phyloP scores from a whole-genome alignment of 1,140 invertebrate species.

The Trichogramma pretiosum region DNA sequence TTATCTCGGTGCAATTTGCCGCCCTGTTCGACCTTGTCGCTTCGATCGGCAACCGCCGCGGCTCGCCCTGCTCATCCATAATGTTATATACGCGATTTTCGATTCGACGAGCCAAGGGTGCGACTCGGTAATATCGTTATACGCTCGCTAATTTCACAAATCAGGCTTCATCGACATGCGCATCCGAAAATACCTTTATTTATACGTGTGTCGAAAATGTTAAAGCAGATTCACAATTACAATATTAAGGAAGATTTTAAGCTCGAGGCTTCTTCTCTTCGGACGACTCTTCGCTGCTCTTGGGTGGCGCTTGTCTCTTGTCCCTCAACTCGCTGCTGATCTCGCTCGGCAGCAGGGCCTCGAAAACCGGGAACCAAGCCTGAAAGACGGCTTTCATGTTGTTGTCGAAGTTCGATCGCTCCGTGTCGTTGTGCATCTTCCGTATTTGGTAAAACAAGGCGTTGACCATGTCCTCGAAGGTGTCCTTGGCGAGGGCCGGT shows the following conservation, averaged over 20 bases:
- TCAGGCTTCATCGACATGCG: no score
- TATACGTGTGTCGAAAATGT: no score
- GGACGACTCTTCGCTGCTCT: not conserved
- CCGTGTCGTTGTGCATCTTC: conserved; percentile 3
- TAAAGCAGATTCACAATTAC: no score
- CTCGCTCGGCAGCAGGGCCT: not conserved
- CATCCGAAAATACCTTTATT: no score
- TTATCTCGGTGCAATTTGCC: conserved; percentile 2
- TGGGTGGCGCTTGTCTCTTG: not conserved
- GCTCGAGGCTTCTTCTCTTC: not conserved
- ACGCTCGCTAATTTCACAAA: no score
- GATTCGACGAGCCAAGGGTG: no score
- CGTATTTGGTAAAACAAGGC: not conserved
- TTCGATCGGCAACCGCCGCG: conserved; percentile 8
- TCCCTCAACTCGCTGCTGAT: not conserved
- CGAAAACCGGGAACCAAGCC: conserved; percentile 16
- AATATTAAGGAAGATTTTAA: no score
- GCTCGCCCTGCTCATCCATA: no score
- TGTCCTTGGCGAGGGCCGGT: not conserved
- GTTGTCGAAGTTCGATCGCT: conserved; percentile 5
- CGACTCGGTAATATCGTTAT: no score
- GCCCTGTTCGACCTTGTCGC: not conserved
- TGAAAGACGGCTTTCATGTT: conserved; percentile 13
- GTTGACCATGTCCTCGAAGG: conserved; percentile 2
- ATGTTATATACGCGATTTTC: no score